Conservation (phyloP, 2,797 vertebrate species). For the Sciaenops ocellatus region DNA sequence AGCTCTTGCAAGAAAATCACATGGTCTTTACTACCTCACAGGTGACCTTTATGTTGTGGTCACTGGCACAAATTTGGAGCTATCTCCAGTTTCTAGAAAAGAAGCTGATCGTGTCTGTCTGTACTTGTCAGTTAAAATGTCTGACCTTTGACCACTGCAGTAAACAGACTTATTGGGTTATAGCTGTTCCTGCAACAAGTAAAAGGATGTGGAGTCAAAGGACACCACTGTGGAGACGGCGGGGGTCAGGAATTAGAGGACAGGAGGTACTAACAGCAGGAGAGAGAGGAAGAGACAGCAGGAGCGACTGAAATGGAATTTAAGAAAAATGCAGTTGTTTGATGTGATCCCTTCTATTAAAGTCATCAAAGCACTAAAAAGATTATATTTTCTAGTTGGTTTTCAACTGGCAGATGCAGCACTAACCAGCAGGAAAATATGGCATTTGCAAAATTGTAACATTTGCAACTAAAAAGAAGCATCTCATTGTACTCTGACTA, state of each 20-base stretch:
- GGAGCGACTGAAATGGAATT: background rate
- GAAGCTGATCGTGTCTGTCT: slow-evolving; percentile 31
- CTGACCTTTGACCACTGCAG: slow-evolving; percentile 68
- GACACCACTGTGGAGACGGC: slow-evolving; percentile 29
- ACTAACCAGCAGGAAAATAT: background rate
- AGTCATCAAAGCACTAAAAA: background rate
- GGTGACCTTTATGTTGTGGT: slow-evolving; percentile 45
- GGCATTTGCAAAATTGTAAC: background rate
- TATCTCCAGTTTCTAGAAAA: slow-evolving; percentile 50
- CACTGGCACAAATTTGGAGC: slow-evolving; percentile 27
- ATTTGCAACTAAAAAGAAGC: background rate
- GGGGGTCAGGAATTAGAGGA: slow-evolving; percentile 39
- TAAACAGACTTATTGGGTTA: slow-evolving; percentile 75
- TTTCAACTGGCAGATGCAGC: background rate
- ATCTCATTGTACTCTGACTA: background rate
- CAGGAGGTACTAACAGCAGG: slow-evolving; percentile 3
- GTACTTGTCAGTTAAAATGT: slow-evolving; percentile 62
- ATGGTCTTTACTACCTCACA: slow-evolving; percentile 17
- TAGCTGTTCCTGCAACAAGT: slow-evolving; percentile 47
- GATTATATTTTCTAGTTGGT: background rate
- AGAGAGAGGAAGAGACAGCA: background rate
- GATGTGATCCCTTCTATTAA: background rate
- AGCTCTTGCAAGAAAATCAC: slow-evolving; percentile 22
- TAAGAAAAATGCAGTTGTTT: slow-evolving; percentile 2
- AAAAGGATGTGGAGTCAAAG: slow-evolving; percentile 47